These are phyloP conservation scores for Anguilla megastoma DNA, from an alignment of 2,797 vertebrate species.

Conservation along the genomic window DNA sequence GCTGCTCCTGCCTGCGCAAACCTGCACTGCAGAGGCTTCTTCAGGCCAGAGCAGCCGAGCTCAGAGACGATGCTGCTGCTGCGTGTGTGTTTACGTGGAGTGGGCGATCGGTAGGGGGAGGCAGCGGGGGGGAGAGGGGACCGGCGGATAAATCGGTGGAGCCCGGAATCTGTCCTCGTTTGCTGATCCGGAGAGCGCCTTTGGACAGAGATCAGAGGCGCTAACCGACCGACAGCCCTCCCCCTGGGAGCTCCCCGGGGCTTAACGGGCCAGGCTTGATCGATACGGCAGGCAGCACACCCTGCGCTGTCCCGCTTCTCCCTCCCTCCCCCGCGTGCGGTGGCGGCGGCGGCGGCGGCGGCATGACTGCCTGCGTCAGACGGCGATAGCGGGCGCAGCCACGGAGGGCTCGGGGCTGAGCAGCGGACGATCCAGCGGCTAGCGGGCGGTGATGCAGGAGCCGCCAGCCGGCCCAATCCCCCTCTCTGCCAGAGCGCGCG, in stretches of 20 bases:
- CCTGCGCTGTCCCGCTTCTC: not conserved
- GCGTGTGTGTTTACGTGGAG: not conserved
- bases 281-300: not conserved
- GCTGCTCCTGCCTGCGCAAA: constrained; percentile 60
- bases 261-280: not conserved
- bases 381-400: constrained; percentile 11
- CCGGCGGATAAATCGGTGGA: constrained; percentile 6
- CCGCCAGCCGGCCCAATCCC: not conserved
- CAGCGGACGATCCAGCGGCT: not conserved
- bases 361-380: constrained; percentile 64
- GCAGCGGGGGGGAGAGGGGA: not conserved
- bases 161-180: not conserved
- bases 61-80: constrained; percentile 37
- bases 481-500: constrained; percentile 36
- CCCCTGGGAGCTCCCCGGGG: not conserved
- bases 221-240: not conserved
- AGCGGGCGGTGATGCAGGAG: constrained; percentile 8
- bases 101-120: not conserved
- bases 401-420: not conserved
- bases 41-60: constrained; percentile 57
- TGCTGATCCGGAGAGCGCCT: not conserved
- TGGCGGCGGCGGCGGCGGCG: constrained; percentile 53
- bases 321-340: constrained; percentile 37
- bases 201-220: not conserved
- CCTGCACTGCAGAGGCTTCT: constrained; percentile 72